phyloP scores from a whole-genome alignment of 2,888 invertebrate species.

The Plagiodera versicolora region DNA sequence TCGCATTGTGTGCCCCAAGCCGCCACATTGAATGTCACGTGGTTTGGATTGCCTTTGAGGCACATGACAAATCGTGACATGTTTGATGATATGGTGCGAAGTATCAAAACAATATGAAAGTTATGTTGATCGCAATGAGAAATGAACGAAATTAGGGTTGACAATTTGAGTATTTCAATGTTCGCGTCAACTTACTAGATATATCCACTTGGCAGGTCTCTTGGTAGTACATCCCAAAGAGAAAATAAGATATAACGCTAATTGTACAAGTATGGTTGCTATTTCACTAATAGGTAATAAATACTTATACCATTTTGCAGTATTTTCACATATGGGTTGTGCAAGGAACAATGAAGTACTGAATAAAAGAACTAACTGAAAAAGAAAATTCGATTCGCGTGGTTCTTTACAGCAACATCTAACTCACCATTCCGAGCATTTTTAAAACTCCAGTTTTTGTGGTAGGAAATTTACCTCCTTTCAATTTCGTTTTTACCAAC shows the following conservation, averaged over 20 bases:
- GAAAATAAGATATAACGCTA: conserved; percentile 31
- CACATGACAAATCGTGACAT: too few species aligned
- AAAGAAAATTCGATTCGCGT: conserved; percentile 5
- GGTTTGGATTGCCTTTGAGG: too few species aligned
- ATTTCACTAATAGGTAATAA: conserved; percentile 23
- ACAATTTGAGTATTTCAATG: too few species aligned
- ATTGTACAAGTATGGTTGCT: conserved; percentile 24
- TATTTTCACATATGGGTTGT: conserved; percentile 20
- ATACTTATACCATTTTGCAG: conserved; percentile 27
- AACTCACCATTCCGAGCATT: conserved; percentile 39
- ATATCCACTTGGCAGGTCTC: conserved; percentile 34
- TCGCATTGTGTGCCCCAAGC: too few species aligned
- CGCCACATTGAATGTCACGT: too few species aligned
- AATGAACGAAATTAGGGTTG: too few species aligned
- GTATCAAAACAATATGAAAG: too few species aligned
- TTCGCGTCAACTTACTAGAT: conserved; percentile 25
- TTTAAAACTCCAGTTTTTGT: conserved; percentile 41
- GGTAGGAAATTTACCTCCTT: conserved; percentile 39
- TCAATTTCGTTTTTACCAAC: conserved; percentile 38
- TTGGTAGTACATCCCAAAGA: conserved; percentile 30
- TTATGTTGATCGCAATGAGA: too few species aligned
- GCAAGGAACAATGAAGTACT: conserved; percentile 22
- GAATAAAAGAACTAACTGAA: conserved; percentile 26
- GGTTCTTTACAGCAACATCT: neutral
- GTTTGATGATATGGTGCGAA: too few species aligned